Conservation (phyloP, 2,888 invertebrate species). For the Unio pictorum region DNA sequence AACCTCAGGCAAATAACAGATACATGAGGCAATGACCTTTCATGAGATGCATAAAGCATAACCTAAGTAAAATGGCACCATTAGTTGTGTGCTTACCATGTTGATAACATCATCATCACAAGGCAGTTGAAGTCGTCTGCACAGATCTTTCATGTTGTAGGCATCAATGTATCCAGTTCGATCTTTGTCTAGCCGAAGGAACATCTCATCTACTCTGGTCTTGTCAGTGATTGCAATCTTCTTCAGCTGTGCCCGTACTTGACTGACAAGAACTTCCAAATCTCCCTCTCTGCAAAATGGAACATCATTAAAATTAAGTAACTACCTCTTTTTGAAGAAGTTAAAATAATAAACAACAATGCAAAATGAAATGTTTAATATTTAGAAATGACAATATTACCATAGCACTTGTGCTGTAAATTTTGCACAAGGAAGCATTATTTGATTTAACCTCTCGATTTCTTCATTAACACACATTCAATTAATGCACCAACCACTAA, state of each 20-base stretch:
- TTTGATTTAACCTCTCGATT: too few species aligned
- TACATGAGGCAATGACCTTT: too few species aligned
- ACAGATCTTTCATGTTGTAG: slow-evolving; percentile 67
- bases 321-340: not conserved
- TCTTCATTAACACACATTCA: too few species aligned
- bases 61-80: slow-evolving; percentile 1
- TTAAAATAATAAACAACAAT: not conserved
- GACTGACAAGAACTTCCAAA: slow-evolving; percentile 60
- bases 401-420: too few species aligned
- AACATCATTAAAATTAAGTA: not conserved
- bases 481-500: too few species aligned
- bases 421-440: too few species aligned
- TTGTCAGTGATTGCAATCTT: slow-evolving; percentile 70
- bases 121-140: slow-evolving; percentile 67
- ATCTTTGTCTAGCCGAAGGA: slow-evolving; percentile 67
- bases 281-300: slow-evolving; percentile 58
- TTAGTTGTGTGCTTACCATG: slow-evolving; percentile 55
- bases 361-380: not conserved
- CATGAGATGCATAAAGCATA: not conserved
- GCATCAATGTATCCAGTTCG: slow-evolving; percentile 66
- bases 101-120: slow-evolving; percentile 68
- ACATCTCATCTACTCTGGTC: slow-evolving; percentile 68
- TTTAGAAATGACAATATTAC: not conserved
- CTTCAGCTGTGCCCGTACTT: slow-evolving; percentile 70
- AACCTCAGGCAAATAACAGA: too few species aligned